Base-by-base conservation (phyloP, 1,140 invertebrate genomes). In the Drosophila suzukii region DNA sequence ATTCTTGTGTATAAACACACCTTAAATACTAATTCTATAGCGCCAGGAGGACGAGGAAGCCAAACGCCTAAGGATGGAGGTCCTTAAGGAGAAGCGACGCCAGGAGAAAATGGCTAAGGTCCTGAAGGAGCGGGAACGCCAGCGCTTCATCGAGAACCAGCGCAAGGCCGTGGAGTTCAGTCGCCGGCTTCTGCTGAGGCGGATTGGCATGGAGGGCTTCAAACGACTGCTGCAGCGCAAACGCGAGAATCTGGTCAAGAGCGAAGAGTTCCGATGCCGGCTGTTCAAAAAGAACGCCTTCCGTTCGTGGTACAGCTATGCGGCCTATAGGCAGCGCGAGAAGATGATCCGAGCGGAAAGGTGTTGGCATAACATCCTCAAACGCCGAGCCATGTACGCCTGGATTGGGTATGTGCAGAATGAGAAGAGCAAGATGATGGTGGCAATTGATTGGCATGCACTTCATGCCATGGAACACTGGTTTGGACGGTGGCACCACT, bases 361-460 rank as follows among this genome's bases (percentile, higher is more conserved):
- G 43, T 93, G 94, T 56, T 85, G 92, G 89, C 86, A 93, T 41
- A 92, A 86, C 53, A 93, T 93, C 55, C 47, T 93, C 6, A 92
- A 92, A 65, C 88, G 76, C 11, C 91, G 81, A 59, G 82, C 60
- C 39, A 93, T 93, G 8, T 47, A 72, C 3, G 76, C 63, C 67
- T 93, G 93, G 75, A 88, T 93, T 83, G 74, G 81, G n/a, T 92
- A 94, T 60, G 75, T 92, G 17, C 80, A 92, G 51, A 91, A 85
- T 41, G 81, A 92, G 50, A 89, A 93, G n/a, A 89, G 93, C 47
- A 94, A 93, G 86, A 91, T 92, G 75, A 93, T 94, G 91, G 94
- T 94, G 6, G 95, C 95, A 15, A 93, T 94, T 50, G 95, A 95
- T 81, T 94, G 94, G 78, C 93, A 94, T 67, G 94, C 94, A 56